Percentiles rank a stretch among this genome's conserved stretches.
Conservation (phyloP, 1,140 invertebrate genomes). For the Nebria ingens region DNA sequence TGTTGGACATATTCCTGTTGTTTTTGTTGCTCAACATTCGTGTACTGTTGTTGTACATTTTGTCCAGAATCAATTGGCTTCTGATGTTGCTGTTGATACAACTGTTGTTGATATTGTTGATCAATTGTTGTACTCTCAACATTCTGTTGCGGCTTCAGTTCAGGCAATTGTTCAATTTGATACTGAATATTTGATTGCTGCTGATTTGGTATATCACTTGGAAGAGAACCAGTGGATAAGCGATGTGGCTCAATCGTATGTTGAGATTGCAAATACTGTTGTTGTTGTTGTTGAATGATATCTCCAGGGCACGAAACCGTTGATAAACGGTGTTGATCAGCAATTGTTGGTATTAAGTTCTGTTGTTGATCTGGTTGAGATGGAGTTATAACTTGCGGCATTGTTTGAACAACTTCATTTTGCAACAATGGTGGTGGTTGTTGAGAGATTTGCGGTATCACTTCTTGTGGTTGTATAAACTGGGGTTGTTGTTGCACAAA, state of each 20-base stretch:
- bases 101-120: neutral
- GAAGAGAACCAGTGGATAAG: neutral
- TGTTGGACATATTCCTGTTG: slow-evolving; percentile 10
- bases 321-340: slow-evolving; percentile 21
- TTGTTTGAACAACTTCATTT: slow-evolving; percentile 6
- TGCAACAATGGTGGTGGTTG: slow-evolving; percentile 11
- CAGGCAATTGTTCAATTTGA: neutral
- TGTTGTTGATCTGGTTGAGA: slow-evolving; percentile 15
- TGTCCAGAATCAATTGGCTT: no score
- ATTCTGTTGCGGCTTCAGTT: no score
- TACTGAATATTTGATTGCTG: neutral
- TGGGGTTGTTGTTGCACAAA: slow-evolving; percentile 13
- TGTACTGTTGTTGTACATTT: slow-evolving; percentile 15
- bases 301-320: slow-evolving; percentile 26
- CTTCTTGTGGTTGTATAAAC: slow-evolving; percentile 16
- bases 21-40: neutral
- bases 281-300: neutral
- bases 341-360: slow-evolving; percentile 14
- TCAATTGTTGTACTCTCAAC: neutral
- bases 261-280: neutral
- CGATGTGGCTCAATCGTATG: slow-evolving; percentile 2
- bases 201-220: neutral
- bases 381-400: neutral
- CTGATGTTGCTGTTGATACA: neutral
- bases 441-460: slow-evolving; percentile 11